Conservation (phyloP, 2,113 vertebrate genomes). For the Sialia sialis region DNA sequence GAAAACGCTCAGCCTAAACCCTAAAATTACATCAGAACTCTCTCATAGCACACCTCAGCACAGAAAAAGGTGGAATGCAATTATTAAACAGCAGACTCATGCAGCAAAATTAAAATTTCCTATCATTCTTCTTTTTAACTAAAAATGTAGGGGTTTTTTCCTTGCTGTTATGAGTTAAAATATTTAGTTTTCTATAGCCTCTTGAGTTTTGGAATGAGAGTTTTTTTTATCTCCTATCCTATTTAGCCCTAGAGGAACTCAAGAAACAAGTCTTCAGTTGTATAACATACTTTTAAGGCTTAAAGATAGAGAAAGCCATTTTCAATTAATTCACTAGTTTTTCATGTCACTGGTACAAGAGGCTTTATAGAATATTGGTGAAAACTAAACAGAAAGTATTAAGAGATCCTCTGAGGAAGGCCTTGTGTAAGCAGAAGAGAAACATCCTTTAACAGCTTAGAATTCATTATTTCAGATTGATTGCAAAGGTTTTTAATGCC, state of each 20-base stretch:
- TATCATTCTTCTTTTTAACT: neutral
- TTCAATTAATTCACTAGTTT: neutral
- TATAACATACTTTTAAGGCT: neutral
- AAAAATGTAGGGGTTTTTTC: neutral
- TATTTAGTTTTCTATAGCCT: neutral
- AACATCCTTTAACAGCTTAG: neutral
- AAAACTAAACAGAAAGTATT: neutral
- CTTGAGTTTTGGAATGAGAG: neutral
- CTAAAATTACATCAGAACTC: neutral
- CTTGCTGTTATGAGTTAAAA: neutral
- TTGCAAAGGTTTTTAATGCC: neutral
- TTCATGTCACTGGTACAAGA: neutral
- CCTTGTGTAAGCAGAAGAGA: neutral
- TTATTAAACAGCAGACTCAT: neutral
- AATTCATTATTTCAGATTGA: neutral
- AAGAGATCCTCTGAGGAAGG: neutral
- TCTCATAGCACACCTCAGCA: neutral
- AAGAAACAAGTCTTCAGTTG: neutral
- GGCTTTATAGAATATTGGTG: neutral
- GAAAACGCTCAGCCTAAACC: neutral
- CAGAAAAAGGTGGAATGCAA: neutral
- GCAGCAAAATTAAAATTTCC: neutral
- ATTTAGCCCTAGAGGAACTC: neutral
- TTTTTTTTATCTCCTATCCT: neutral
- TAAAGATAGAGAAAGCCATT: neutral